Conservation (phyloP, 2,797 vertebrate species). For the Heterohyrax brucei region DNA sequence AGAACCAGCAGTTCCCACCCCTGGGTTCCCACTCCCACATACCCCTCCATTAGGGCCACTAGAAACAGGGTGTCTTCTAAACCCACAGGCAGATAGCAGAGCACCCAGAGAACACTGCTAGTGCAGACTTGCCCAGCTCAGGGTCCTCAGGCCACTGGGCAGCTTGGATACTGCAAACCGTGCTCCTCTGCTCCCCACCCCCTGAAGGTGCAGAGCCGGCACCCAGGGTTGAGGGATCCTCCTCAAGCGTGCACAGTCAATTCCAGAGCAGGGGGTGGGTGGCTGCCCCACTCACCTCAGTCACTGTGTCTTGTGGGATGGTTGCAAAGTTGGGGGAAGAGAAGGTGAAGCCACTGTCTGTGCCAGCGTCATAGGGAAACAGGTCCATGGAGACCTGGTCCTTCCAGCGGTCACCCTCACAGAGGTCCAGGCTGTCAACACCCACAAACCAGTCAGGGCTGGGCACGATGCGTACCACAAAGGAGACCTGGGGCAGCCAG, state of each 20-base stretch:
- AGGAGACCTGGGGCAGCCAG: constrained; percentile 93
- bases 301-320: constrained; percentile 97
- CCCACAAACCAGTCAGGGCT: constrained; percentile 99
- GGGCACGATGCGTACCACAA: constrained; percentile 96
- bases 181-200: not conserved
- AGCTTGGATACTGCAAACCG: too few species aligned
- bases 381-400: constrained; percentile 94
- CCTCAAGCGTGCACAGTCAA: too few species aligned
- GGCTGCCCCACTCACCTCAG: constrained; percentile 91
- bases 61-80: not conserved
- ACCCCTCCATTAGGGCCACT: not conserved
- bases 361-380: constrained; percentile 97
- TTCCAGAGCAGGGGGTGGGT: not conserved
- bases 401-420: constrained; percentile 95
- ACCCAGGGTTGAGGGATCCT: too few species aligned
- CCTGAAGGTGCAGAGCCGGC: too few species aligned
- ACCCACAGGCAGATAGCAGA: not conserved
- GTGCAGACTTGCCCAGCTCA: too few species aligned
- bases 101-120: too few species aligned
- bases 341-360: constrained; percentile 99
- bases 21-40: not conserved
- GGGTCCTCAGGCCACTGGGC: too few species aligned
- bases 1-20: too few species aligned
- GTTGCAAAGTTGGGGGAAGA: constrained; percentile 99
- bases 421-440: constrained; percentile 95